Percentiles rank a stretch among this genome's conserved stretches.
These are phyloP conservation scores for Neomonachus schauinslandi DNA, from an alignment of 2,113 vertebrate genomes.

Conservation along the genomic window DNA sequence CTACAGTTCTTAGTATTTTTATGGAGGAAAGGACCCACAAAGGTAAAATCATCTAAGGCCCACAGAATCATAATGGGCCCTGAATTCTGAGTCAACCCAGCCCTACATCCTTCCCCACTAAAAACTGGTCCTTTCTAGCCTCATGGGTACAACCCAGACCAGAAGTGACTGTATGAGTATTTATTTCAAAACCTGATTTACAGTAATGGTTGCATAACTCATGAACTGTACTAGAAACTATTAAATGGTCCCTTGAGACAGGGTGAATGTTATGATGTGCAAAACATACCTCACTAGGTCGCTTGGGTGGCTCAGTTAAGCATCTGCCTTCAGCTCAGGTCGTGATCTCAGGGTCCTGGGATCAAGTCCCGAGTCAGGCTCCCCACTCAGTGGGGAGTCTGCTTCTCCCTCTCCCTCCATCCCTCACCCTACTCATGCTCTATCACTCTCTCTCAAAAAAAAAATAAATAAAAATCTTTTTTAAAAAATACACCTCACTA, in stretches of 20 bases:
- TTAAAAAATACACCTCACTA: neutral
- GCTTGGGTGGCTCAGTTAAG: neutral
- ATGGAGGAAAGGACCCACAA: conserved; percentile 21
- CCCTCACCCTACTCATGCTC: neutral
- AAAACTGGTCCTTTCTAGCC: neutral
- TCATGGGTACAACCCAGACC: neutral
- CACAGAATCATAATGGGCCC: neutral
- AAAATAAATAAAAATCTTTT: neutral
- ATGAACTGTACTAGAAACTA: neutral
- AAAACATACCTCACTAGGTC: neutral
- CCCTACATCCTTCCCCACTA: neutral
- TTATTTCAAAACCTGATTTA: conserved; percentile 32
- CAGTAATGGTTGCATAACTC: neutral
- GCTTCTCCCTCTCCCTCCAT: neutral
- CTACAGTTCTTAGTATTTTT: conserved; percentile 36
- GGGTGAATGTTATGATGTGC: neutral
- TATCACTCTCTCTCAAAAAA: neutral
- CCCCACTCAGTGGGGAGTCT: neutral
- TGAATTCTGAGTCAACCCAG: neutral
- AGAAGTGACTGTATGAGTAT: neutral
- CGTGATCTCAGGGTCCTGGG: neutral
- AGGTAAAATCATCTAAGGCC: neutral
- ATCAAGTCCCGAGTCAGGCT: neutral
- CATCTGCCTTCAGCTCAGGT: neutral
- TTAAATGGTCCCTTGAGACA: neutral